Conservation (phyloP, 2,888 invertebrate genomes). For the Anodontia alba region DNA sequence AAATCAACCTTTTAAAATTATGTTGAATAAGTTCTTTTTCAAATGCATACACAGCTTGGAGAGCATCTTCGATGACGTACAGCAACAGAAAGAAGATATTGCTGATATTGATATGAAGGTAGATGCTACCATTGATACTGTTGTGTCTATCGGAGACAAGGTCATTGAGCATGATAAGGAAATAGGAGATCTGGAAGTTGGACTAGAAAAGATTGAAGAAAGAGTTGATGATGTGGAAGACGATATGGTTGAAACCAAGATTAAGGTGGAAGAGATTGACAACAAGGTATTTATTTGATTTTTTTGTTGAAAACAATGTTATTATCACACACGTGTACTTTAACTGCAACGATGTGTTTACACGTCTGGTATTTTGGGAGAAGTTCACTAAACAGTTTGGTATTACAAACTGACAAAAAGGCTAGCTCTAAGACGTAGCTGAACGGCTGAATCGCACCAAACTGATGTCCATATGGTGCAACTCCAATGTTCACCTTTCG, state of each 20-base stretch:
- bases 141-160: constrained; percentile 66
- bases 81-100: constrained; percentile 71
- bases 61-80: constrained; percentile 68
- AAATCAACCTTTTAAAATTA: too few species aligned
- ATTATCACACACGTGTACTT: too few species aligned
- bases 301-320: too few species aligned
- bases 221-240: constrained; percentile 13
- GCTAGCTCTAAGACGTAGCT: too few species aligned
- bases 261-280: constrained; percentile 17
- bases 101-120: constrained; percentile 70
- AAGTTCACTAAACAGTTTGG: too few species aligned
- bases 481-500: too few species aligned
- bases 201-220: constrained; percentile 1
- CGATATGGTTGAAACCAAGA: neutral
- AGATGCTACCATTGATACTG: constrained; percentile 65
- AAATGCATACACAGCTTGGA: constrained; percentile 73
- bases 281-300: constrained; percentile 3
- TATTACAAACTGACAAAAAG: too few species aligned
- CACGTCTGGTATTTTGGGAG: too few species aligned
- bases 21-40: too few species aligned
- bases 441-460: too few species aligned
- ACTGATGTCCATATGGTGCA: too few species aligned
- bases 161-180: constrained; percentile 65
- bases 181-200: neutral
- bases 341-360: too few species aligned